A percentile compares a stretch with the other conserved stretches of the same genome.
Conservation (phyloP, 2,888 invertebrate species). For the Patella pellucida region DNA sequence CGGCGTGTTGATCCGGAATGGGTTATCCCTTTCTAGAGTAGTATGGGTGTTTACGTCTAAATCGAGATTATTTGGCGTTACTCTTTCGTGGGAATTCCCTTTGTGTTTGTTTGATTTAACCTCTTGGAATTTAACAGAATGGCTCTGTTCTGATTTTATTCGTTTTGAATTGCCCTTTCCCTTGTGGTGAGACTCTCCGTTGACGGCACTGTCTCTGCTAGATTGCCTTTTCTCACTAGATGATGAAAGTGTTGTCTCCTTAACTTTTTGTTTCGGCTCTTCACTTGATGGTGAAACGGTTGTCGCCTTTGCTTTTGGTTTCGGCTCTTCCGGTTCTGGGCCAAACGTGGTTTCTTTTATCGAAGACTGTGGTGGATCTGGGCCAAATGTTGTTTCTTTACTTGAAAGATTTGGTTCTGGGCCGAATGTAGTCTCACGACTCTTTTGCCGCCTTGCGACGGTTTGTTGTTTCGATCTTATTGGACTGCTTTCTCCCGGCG, state of each 20-base stretch:
- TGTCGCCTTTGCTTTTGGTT: background rate
- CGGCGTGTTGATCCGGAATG: background rate
- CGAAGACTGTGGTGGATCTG: background rate
- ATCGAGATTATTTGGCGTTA: background rate
- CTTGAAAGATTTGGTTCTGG: conserved; percentile 5
- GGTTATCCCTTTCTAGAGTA: background rate
- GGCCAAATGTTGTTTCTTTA: conserved; percentile 6
- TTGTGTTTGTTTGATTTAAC: background rate
- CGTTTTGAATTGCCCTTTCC: background rate
- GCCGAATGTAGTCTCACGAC: background rate
- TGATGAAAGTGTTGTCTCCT: too few relatives aligned
- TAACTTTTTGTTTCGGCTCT: background rate
- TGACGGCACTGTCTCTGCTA: background rate
- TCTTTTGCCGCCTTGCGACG: background rate
- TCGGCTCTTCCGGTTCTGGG: background rate
- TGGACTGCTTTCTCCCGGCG: background rate
- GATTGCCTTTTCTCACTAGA: background rate
- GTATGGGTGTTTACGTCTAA: background rate
- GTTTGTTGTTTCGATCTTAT: background rate
- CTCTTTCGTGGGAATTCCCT: background rate
- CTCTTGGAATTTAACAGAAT: background rate
- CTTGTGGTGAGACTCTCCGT: too few relatives aligned
- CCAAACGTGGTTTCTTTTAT: background rate
- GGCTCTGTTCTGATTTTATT: background rate
- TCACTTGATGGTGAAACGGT: background rate